Evolutionary conservation across 1,140 invertebrate genomes (phyloP).

Genomic region (Coenobita brevimanus): DNA sequence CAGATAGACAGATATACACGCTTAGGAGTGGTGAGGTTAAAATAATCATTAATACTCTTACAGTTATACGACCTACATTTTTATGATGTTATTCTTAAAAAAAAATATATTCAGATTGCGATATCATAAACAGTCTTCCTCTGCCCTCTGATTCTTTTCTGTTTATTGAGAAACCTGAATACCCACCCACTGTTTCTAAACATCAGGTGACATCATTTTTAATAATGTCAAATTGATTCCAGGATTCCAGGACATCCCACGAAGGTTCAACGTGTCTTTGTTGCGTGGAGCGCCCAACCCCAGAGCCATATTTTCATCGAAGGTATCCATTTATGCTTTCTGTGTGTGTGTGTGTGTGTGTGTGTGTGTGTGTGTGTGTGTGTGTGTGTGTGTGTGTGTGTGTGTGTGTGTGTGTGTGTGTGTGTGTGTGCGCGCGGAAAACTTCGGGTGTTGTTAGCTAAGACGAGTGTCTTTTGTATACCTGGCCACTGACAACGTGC

Average conservation of each 20-base stretch:
- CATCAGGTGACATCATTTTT: not conserved
- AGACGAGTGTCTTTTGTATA: too few species aligned
- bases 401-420: not conserved
- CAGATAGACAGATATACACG: too few species aligned
- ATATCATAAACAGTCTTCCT: not conserved
- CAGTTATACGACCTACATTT: too few species aligned
- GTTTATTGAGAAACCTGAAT: not conserved
- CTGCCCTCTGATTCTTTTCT: too few species aligned
- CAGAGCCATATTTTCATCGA: constrained; percentile 94
- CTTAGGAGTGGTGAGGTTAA: too few species aligned
- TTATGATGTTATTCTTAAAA: too few species aligned
- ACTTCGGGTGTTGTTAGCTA: too few species aligned
- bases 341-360: not conserved
- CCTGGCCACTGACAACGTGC: too few species aligned
- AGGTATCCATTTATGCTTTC: constrained; percentile 73
- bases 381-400: not conserved
- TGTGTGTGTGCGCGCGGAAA: constrained; percentile 8
- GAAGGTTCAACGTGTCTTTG: constrained; percentile 93
- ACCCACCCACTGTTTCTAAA: not conserved
- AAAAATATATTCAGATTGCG: not conserved
- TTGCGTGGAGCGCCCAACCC: constrained; percentile 91
- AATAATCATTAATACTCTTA: too few species aligned
- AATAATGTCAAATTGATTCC: not conserved
- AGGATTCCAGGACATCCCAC: constrained; percentile 75
- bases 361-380: not conserved